Evolutionary conservation across 2,797 vertebrate species (phyloP), one percentile per base, ranked within the genome.

Genomic region (Chloroceryle inda): DNA sequence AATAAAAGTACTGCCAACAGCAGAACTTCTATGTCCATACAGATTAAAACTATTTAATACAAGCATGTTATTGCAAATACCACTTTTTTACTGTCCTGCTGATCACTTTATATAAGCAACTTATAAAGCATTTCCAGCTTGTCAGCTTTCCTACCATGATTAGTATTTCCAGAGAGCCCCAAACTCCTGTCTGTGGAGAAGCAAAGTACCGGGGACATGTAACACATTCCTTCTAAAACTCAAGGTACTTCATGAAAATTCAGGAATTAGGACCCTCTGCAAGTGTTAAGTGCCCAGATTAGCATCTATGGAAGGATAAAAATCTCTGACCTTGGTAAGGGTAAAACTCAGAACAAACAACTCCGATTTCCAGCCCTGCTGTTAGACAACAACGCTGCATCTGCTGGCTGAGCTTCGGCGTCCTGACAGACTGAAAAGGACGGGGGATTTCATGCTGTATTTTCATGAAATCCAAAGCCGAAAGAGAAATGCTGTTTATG

Each of bases 311-410:
- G 37, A 61, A 83, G 69, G 82, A 66, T 89, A 52, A 89, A 81
- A 81, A 88, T 56, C 73, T 62, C 82, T 52, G 89, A 94, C 92
- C 85, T 92, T 85, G 87, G 22, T 18, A 66, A 93, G 71, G 86
- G 68, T 80, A 72, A 81, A 96, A 92, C 58, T 49, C 59, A 5
- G 53, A 88, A 81, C 40, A 95, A 94, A 77, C 59, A 85, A 72
- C 73, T 88, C 75, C 24, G 1, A 23, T 62, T 88, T 80, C 62
- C 91, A 95, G 68, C 35, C 75, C 22, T 10, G 20, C 81, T 89
- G 58, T 68, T n/a, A 35, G 68, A 92, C 79, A 93, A 71, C 73
- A 71, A 83, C 2, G 12, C 27, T 45, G 17, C 11, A 15, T 45
- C 81, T 91, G 78, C 84, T 69, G 83, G 59, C 85, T 49, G 84